Base-by-base conservation (phyloP, 2,888 invertebrate genomes). In the Leucophora obtusa region DNA sequence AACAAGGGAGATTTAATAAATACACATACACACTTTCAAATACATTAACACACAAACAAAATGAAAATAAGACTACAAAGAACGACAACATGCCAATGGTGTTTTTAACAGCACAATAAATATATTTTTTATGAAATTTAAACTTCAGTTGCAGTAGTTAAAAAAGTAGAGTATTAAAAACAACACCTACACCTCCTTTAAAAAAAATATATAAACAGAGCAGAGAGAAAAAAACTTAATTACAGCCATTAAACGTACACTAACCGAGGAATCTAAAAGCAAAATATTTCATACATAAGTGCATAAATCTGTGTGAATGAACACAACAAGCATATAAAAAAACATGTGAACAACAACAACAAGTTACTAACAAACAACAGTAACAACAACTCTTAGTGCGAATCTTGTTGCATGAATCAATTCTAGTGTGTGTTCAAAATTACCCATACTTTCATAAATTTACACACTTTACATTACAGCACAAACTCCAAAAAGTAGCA, bases 181-280 rank as follows among this genome's bases (percentile, higher is more conserved):
- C 28, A 69, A 7, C n/a, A 38, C 38, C 38, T 38, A 28, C 28
- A 28, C 11, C 53, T 47, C 59, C 15, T 43, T 77, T 35, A 24
- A 71, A 77, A 54, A 28, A 28, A 6, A 24, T 5, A 24, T 7
- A 28, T 28, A 28, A 28, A 28, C 28, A 28, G 54, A 33, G 24
- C 59, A 15, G 62, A 50, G 28, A 1, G 56, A 76, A 38, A 66
- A 80, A 56, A 66, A 77, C 70, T 81, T 81, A 81, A 81, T 81
- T 81, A 77, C 77, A 77, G 65, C 73, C 77, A 81, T 81, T 77
- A 81, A 77, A 66, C 65, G 81, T 74, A 66, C 77, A 68, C 71
- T 76, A 72, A 72, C 75, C 71, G 77, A 66, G 58, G 50, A 50
- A 56, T 2, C 47, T 15, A 21, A 24, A 62, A 9, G 8, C 5